phyloP scores from a whole-genome alignment of 2,113 vertebrate species.

The Mionectes macconnelli region DNA sequence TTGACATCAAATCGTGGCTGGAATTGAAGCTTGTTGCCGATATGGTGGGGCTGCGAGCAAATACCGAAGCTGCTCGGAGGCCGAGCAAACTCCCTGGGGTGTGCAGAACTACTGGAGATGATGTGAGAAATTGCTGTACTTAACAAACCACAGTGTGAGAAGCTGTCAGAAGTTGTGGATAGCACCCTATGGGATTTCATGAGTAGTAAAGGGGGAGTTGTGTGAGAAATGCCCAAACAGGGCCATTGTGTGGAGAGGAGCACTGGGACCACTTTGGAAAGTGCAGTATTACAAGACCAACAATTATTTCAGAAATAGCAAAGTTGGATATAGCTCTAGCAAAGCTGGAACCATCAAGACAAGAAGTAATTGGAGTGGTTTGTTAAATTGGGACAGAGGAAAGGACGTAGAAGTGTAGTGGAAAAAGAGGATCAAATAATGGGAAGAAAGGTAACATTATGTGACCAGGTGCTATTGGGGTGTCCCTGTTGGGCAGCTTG shows the following conservation, averaged over 20 bases:
- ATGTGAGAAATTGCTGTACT: neutral
- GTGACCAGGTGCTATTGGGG: neutral
- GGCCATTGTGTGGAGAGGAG: neutral
- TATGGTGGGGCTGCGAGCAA: neutral
- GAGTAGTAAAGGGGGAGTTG: neutral
- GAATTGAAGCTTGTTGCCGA: neutral
- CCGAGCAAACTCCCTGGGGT: neutral
- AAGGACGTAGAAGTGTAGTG: neutral
- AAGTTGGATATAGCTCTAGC: neutral
- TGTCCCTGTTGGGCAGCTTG: neutral
- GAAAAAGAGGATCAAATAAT: neutral
- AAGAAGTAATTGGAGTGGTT: neutral
- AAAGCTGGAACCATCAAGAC: neutral
- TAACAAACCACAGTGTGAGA: neutral
- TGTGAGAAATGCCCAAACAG: neutral
- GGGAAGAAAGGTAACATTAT: neutral
- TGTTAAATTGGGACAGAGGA: neutral
- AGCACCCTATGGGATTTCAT: neutral
- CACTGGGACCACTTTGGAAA: neutral
- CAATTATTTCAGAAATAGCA: neutral
- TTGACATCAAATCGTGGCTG: neutral
- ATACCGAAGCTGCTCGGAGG: neutral
- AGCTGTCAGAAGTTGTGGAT: neutral
- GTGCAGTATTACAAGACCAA: neutral
- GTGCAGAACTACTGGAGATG: neutral